Base-by-base conservation (phyloP, 2,797 vertebrate species). In the Pteronotus mesoamericanus region DNA sequence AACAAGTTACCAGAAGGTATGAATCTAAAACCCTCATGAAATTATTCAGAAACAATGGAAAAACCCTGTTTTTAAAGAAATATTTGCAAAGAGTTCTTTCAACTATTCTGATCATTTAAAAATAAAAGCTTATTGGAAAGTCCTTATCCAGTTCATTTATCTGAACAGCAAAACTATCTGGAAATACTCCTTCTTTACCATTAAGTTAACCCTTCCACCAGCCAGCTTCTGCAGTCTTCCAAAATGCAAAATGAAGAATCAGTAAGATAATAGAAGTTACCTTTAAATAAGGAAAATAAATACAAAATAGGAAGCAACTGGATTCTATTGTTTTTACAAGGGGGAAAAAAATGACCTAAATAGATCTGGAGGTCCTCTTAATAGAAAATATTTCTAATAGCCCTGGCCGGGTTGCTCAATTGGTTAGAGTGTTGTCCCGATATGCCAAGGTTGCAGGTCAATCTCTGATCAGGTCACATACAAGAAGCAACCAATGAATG, bases 191-290 rank as follows among this genome's bases (percentile, higher is more conserved):
- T 95, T 99, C 98, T 99, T 97, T 99, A 68, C 99, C 99, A 53
- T 98, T 99, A 19, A 99, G 94, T 94, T 99, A 99, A 82, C 99
- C 99, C 98, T 98, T 99, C 99, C 99, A 99, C 99, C 99, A 99
- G 86, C 99, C 99, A 1, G 98, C 97, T 95, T 99, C 99, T 79
- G 99, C 99, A n/a, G 99, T 99, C 85, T 99, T 99, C 99, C 99
- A 97, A 94, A 98, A 96, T 37, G 5, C 39, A 96, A 98, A 94
- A 94, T n/a, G 82, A 61, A 71, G 79, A 51, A 39, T 42, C 91
- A 59, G 97, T 88, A 95, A 26, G 34, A 68, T 26, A 92, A 48
- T 4, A 61, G 7, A 8, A 51, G 48, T 68, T 93, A 79, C 48
- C 22, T 66, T 83, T 89, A 94, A 78, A 82, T 79, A 34, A 68